Percentiles rank a stretch among this genome's conserved stretches.
Evolutionary conservation across 2,113 vertebrate species (phyloP).

Genomic region (Tragulus kanchil): DNA sequence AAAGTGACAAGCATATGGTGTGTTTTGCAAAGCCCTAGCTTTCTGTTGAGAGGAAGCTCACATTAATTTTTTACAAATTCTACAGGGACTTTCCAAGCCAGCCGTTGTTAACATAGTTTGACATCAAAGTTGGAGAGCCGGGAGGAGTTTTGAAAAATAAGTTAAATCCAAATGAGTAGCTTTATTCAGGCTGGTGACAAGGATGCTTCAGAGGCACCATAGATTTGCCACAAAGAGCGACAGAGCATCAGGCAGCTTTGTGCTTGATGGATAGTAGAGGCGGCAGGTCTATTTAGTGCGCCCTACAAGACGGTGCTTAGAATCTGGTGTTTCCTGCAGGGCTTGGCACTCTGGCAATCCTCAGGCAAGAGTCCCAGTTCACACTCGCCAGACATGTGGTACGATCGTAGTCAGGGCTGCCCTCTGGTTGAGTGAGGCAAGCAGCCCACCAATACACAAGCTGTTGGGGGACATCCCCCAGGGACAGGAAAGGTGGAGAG

Average conservation of each 20-base stretch:
- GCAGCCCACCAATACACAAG: background rate
- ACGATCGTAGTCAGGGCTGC: background rate
- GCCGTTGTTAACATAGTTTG: conserved; percentile 86
- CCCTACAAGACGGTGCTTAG: conserved; percentile 65
- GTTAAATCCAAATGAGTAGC: conserved; percentile 78
- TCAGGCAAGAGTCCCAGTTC: conserved; percentile 71
- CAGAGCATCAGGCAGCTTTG: conserved; percentile 61
- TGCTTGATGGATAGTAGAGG: conserved; percentile 69
- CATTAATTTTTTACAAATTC: conserved; percentile 89
- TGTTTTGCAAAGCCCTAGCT: conserved; percentile 89
- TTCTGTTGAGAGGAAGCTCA: conserved; percentile 89
- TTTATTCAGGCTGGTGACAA: conserved; percentile 75
- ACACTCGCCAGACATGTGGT: conserved; percentile 59
- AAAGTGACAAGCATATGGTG: conserved; percentile 92
- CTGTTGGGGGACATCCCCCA: conserved; percentile 9
- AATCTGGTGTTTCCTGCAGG: conserved; percentile 70
- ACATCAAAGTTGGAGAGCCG: conserved; percentile 79
- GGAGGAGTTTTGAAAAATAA: conserved; percentile 81
- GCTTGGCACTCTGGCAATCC: conserved; percentile 62
- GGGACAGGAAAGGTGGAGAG: background rate
- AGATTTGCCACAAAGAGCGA: conserved; percentile 27
- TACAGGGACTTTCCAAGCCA: conserved; percentile 87
- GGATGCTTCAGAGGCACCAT: conserved; percentile 59
- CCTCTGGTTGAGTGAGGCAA: background rate
- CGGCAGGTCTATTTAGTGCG: conserved; percentile 70